Base-by-base conservation (phyloP, 1,140 invertebrate genomes). In the Procambarus clarkii region DNA sequence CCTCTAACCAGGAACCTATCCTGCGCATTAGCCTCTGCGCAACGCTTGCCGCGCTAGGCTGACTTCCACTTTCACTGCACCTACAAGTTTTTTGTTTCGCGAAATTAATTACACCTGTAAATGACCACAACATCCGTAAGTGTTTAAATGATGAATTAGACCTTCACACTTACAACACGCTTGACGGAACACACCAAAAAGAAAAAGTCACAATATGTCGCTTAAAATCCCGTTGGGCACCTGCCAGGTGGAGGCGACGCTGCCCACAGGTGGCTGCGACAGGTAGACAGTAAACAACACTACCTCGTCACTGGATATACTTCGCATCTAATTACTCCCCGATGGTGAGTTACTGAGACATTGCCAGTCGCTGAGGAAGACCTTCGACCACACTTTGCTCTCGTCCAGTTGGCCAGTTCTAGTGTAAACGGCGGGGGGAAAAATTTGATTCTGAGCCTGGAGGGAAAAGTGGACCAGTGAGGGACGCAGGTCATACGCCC, bases 11-110 rank as follows among this genome's bases (percentile, higher is more conserved):
- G 50, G 80, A n/a, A 82, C 24, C 80, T 82, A 50, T 60, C 50
- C 54, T 82, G 80, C 80, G 80, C 80, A 4, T 1, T 11, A 82
- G 50, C 11, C 44, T n/a, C 18, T 60, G 80, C 80, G 80, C 80
- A 82, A 4, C 15, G 2, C 24, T 48, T 82, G n/a, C 80, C 80
- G 60, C 54, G 50, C 15, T 60, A 58, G 7, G 21, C 9, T 13
- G 50, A 82, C 50, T 82, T 58, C 80, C 54, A 60, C 80, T 82
- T 60, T 82, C 80, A 34, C 80, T 60, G 7, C 0, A 54, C 15
- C 18, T 24, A 82, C n/a, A 15, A 24, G 34, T 60, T 60, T 60
- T 18, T 18, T 64, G 4, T 64, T 54, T 54, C 50, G 50, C 1
- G 50, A 54, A 54, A 54, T 9, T 13, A 54, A 13, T 1, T 54